Conservation (phyloP, 2,113 vertebrate genomes). For the Coptodon bakossiorum region DNA sequence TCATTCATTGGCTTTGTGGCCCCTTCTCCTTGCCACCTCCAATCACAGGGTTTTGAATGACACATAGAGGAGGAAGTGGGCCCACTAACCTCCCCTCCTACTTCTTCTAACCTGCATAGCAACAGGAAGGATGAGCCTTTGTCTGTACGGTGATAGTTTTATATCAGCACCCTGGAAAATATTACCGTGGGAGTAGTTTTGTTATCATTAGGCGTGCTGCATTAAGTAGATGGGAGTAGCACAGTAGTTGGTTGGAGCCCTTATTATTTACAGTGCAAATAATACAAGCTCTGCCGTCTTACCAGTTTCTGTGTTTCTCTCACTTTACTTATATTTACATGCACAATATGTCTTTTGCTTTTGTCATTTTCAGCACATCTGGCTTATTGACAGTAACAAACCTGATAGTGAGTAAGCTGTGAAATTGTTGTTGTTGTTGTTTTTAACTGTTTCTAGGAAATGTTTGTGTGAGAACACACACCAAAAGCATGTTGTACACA, state of each 20-base stretch:
- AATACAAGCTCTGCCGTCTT: not conserved
- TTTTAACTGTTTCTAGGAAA: not conserved
- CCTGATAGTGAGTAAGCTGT: not conserved
- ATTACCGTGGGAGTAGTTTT: slow-evolving; percentile 38
- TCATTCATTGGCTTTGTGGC: slow-evolving; percentile 61
- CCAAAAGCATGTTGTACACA: not conserved
- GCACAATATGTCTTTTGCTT: not conserved
- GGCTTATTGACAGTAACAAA: not conserved
- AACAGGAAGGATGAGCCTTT: slow-evolving; percentile 46
- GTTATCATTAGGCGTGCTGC: slow-evolving; percentile 21
- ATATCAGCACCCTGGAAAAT: slow-evolving; percentile 4
- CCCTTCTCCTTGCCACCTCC: slow-evolving; percentile 62
- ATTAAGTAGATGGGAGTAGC: not conserved
- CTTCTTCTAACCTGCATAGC: slow-evolving; percentile 51
- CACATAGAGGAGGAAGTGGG: slow-evolving; percentile 66
- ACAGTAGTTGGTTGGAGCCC: not conserved
- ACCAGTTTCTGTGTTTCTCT: not conserved
- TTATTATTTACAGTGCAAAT: not conserved
- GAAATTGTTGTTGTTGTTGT: not conserved
- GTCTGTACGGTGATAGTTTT: slow-evolving; percentile 22
- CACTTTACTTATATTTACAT: not conserved
- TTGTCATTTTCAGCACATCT: not conserved
- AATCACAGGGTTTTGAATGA: slow-evolving; percentile 68
- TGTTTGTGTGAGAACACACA: not conserved
- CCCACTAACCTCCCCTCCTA: slow-evolving; percentile 4